These are phyloP conservation scores for Harpalus rufipes DNA, from an alignment of 2,888 invertebrate genomes.

Conservation along the genomic window DNA sequence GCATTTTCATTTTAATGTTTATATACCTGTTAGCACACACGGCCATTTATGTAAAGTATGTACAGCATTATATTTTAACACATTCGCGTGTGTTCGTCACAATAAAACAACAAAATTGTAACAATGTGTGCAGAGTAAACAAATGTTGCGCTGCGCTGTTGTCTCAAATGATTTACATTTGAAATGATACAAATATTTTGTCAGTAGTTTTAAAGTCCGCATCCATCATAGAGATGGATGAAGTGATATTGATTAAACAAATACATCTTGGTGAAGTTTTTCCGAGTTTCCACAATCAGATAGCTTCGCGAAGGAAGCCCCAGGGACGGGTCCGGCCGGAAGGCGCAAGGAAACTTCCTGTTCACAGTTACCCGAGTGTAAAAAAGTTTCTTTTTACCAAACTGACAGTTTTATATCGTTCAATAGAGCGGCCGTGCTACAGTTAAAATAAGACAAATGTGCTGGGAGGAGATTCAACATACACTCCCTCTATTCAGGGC, in stretches of 20 bases:
- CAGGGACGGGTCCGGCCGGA: constrained; percentile 45
- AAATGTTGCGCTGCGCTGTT: too few species aligned
- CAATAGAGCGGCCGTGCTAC: constrained; percentile 62
- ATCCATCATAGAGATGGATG: constrained; percentile 24
- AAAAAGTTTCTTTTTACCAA: constrained; percentile 66
- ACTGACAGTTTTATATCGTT: constrained; percentile 66
- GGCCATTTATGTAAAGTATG: too few species aligned
- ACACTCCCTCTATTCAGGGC: constrained; percentile 34
- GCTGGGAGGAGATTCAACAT: constrained; percentile 43
- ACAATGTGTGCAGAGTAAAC: too few species aligned
- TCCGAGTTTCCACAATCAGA: constrained; percentile 49
- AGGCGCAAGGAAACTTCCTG: constrained; percentile 57
- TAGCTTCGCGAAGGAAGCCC: constrained; percentile 6
- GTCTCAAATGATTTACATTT: too few species aligned
- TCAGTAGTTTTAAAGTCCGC: neutral
- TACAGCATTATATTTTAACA: too few species aligned
- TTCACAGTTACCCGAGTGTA: constrained; percentile 62
- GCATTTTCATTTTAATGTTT: too few species aligned
- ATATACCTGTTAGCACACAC: too few species aligned
- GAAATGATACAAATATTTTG: too few species aligned
- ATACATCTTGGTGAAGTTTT: neutral
- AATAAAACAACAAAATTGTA: too few species aligned
- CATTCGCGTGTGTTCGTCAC: too few species aligned
- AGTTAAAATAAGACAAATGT: constrained; percentile 65
- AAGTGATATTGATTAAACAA: constrained; percentile 42